Evolutionary conservation across 2,888 invertebrate genomes (phyloP).

Genomic region (Cephonodes hylas): DNA sequence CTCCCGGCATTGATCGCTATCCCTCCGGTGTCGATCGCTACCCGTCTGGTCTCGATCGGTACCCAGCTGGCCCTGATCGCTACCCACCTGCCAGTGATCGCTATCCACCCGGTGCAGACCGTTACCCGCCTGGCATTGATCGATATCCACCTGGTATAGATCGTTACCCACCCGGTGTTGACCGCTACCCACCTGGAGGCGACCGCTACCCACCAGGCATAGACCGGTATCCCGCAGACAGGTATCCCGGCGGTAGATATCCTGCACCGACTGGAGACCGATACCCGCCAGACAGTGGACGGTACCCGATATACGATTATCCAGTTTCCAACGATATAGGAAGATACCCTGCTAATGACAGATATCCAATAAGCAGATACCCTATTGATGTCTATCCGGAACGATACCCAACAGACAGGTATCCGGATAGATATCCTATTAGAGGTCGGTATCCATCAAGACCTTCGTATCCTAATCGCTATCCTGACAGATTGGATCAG

Average conservation of each 20-base stretch:
- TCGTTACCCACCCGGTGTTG: conserved; percentile 43
- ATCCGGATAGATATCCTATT: conserved; percentile 63
- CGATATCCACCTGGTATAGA: conserved; percentile 65
- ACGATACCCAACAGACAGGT: conserved; percentile 55
- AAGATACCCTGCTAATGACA: conserved; percentile 58
- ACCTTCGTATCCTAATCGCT: conserved; percentile 56
- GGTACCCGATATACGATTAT: conserved; percentile 47
- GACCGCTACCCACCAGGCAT: conserved; percentile 55
- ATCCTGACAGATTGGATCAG: conserved; percentile 77
- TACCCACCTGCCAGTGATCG: conserved; percentile 74
- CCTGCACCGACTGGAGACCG: conserved; percentile 53
- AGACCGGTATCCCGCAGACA: conserved; percentile 59
- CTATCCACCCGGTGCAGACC: conserved; percentile 71
- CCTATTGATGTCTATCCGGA: conserved; percentile 63
- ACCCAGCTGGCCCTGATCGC: conserved; percentile 57
- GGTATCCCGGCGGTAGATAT: conserved; percentile 45
- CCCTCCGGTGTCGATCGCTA: conserved; percentile 76
- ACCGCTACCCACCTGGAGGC: conserved; percentile 43
- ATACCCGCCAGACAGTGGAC: conserved; percentile 57
- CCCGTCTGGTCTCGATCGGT: conserved; percentile 67
- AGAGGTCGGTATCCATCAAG: conserved; percentile 59
- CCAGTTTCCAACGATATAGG: conserved; percentile 40
- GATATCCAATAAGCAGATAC: conserved; percentile 67
- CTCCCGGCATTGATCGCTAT: conserved; percentile 66
- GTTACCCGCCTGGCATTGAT: conserved; percentile 55